Conservation (phyloP, 2,888 invertebrate species). For the Miltochrista miniata region DNA sequence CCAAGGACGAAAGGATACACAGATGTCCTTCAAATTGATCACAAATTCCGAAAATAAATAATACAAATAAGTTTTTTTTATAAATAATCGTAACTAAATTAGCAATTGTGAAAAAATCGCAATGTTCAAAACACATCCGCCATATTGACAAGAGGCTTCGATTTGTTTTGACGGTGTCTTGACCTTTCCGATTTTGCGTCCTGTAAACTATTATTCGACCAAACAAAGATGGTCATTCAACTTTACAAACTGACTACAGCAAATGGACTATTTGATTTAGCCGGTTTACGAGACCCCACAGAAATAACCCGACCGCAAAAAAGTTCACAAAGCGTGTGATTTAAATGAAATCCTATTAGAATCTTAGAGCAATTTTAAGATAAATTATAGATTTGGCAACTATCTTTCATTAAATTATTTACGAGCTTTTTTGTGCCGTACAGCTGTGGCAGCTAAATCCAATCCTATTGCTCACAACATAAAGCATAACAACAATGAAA, state of each 20-base stretch:
- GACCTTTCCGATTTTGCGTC: slow-evolving; percentile 78
- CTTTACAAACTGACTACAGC: slow-evolving; percentile 34
- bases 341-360: slow-evolving; percentile 10
- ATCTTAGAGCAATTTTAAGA: slow-evolving; percentile 6
- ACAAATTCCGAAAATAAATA: slow-evolving; percentile 21
- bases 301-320: slow-evolving; percentile 29
- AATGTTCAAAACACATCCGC: slow-evolving; percentile 65
- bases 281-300: slow-evolving; percentile 51
- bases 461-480: slow-evolving; percentile 1
- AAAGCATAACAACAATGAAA: slow-evolving; percentile 26
- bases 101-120: slow-evolving; percentile 46
- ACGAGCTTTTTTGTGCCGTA: background rate
- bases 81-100: slow-evolving; percentile 26
- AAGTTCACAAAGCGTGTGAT: slow-evolving; percentile 15
- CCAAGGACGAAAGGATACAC: slow-evolving; percentile 33
- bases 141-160: slow-evolving; percentile 77
- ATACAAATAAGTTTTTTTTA: slow-evolving; percentile 18
- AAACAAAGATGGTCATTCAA: slow-evolving; percentile 52
- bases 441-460: slow-evolving; percentile 14
- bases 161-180: slow-evolving; percentile 82
- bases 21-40: slow-evolving; percentile 16
- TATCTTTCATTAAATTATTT: background rate
- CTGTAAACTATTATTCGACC: slow-evolving; percentile 63
- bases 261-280: slow-evolving; percentile 44
- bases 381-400: slow-evolving; percentile 6